Evolutionary conservation across 2,113 vertebrate genomes (phyloP).

Genomic region (Tragelaphus scriptus): DNA sequence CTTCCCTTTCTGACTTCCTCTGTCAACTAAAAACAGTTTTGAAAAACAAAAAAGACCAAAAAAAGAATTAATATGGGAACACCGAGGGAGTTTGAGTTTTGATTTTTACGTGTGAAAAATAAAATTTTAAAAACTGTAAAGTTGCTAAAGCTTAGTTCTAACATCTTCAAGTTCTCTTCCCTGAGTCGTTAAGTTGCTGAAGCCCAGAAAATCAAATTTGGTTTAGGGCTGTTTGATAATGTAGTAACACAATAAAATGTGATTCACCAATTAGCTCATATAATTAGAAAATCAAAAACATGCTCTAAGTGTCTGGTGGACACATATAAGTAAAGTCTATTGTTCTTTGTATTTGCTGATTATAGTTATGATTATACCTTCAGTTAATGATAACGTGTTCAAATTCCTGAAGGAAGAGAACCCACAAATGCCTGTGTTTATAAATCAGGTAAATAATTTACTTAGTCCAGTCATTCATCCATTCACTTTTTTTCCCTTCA

Average conservation of each 20-base stretch:
- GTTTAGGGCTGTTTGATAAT: constrained; percentile 37
- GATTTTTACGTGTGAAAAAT: constrained; percentile 50
- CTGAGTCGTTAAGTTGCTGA: constrained; percentile 51
- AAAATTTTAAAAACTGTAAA: constrained; percentile 40
- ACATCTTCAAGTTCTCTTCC: constrained; percentile 13
- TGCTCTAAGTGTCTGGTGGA: neutral
- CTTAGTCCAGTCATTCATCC: neutral
- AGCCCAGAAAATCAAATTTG: constrained; percentile 58
- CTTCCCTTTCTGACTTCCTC: constrained; percentile 31
- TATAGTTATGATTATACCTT: neutral
- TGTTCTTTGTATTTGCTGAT: neutral
- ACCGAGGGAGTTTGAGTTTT: constrained; percentile 38
- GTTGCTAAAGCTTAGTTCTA: constrained; percentile 16
- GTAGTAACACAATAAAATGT: constrained; percentile 42
- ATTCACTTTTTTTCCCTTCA: neutral
- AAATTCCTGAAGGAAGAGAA: neutral
- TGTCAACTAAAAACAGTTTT: neutral
- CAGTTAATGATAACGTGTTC: neutral
- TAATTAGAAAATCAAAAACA: constrained; percentile 54
- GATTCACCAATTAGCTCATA: constrained; percentile 53
- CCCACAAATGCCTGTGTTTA: neutral
- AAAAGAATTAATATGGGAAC: constrained; percentile 45
- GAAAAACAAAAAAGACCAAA: constrained; percentile 12
- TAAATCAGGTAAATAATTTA: neutral
- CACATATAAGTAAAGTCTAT: neutral